Evolutionary conservation across 2,113 vertebrate species (phyloP).

Genomic region (Phaethornis superciliosus): DNA sequence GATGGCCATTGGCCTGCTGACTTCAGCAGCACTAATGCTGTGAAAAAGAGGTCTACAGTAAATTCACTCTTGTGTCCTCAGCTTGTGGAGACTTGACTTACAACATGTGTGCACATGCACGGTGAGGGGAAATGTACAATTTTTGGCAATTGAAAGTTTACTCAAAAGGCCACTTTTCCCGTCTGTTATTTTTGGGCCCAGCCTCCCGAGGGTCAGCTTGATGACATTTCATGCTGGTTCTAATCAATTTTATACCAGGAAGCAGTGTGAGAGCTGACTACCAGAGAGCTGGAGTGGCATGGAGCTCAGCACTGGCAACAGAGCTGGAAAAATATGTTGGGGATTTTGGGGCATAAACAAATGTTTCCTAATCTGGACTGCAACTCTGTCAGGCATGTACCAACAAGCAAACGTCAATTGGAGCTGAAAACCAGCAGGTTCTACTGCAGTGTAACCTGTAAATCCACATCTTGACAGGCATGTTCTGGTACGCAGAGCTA

Average conservation of each 20-base stretch:
- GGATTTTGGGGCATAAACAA: conserved; percentile 74
- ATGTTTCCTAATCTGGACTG: conserved; percentile 77
- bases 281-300: background rate
- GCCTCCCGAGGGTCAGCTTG: conserved; percentile 53
- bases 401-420: conserved; percentile 71
- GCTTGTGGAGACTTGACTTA: background rate
- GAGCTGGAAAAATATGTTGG: conserved; percentile 57
- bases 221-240: conserved; percentile 67
- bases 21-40: background rate
- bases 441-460: conserved; percentile 70
- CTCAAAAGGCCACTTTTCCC: conserved; percentile 63
- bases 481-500: conserved; percentile 76
- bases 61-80: background rate
- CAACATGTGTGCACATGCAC: background rate
- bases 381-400: conserved; percentile 71
- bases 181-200: conserved; percentile 60
- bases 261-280: conserved; percentile 57
- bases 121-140: conserved; percentile 6
- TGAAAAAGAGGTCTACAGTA: conserved; percentile 1
- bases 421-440: conserved; percentile 73
- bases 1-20: conserved; percentile 20
- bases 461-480: conserved; percentile 75
- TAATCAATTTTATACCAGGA: conserved; percentile 67
- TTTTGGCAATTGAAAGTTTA: conserved; percentile 62
- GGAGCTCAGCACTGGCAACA: conserved; percentile 21